Evolutionary conservation across 2,888 invertebrate species (phyloP).

Genomic region (Cosmopolites sordidus): DNA sequence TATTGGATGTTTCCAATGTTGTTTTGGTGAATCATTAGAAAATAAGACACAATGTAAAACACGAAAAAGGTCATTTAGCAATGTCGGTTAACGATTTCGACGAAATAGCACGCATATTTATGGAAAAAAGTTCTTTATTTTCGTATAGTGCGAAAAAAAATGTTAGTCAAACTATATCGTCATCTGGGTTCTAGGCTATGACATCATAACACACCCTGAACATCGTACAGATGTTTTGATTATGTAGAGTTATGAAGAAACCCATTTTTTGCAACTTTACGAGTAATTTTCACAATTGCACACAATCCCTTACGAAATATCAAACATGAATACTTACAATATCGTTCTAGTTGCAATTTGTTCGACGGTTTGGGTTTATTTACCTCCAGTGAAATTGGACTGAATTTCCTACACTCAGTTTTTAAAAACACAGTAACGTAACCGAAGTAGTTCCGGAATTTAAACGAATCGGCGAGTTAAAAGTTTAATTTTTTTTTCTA

Average conservation of each 20-base stretch:
- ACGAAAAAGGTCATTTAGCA: no score
- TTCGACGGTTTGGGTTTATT: constrained; percentile 4
- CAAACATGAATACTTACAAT: constrained; percentile 3
- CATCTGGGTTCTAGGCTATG: constrained; percentile 3
- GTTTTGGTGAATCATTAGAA: no score
- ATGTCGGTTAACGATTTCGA: no score
- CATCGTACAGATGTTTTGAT: background rate
- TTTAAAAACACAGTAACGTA: background rate
- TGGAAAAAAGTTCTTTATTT: no score
- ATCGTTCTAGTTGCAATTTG: constrained; percentile 4
- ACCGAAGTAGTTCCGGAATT: background rate
- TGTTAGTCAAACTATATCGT: background rate
- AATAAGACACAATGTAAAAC: no score
- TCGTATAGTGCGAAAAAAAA: background rate
- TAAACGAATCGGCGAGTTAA: no score
- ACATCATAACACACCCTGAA: constrained; percentile 15
- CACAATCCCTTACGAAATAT: constrained; percentile 9
- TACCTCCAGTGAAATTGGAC: constrained; percentile 5
- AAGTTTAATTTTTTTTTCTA: background rate
- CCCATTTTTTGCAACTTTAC: no score
- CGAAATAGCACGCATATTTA: no score
- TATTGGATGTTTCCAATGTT: no score
- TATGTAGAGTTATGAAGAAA: no score
- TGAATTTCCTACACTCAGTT: background rate
- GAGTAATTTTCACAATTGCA: background rate